Percentiles rank a stretch among this genome's conserved stretches.
phyloP scores from a whole-genome alignment of 2,797 vertebrate genomes.

The Acanthiza pusilla region DNA sequence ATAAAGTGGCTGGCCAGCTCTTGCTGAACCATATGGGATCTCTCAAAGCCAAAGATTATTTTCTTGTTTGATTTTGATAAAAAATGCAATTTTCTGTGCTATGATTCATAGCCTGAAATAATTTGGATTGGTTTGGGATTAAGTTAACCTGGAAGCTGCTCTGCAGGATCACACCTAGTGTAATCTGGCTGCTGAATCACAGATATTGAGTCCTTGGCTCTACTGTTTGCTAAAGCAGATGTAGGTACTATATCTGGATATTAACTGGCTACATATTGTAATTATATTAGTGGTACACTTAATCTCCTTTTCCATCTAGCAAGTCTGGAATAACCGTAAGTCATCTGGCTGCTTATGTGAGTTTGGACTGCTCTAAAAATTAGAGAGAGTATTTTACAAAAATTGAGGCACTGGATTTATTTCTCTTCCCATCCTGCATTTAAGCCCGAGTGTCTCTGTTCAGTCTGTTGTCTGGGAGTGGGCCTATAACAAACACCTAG shows the following conservation, averaged over 20 bases:
- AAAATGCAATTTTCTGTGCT: background rate
- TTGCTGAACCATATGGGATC: rapidly evolving
- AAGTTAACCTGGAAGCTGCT: background rate
- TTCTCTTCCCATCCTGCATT: background rate
- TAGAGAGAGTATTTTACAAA: background rate
- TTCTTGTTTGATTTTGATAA: background rate
- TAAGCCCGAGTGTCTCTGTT: background rate
- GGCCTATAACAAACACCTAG: background rate
- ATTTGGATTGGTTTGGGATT: background rate
- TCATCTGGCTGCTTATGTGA: background rate
- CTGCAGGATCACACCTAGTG: background rate
- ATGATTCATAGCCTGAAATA: background rate
- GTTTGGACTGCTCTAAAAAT: background rate
- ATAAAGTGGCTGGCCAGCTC: background rate
- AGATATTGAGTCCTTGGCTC: background rate
- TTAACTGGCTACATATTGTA: background rate
- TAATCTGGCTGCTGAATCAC: background rate
- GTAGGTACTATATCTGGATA: background rate
- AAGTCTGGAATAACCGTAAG: background rate
- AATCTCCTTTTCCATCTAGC: background rate
- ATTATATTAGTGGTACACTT: background rate
- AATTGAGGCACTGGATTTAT: background rate
- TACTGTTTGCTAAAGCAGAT: background rate
- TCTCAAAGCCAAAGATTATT: background rate
- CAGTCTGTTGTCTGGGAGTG: background rate